phyloP scores from a whole-genome alignment of 2,113 vertebrate species.

The Platycercus adscitus region DNA sequence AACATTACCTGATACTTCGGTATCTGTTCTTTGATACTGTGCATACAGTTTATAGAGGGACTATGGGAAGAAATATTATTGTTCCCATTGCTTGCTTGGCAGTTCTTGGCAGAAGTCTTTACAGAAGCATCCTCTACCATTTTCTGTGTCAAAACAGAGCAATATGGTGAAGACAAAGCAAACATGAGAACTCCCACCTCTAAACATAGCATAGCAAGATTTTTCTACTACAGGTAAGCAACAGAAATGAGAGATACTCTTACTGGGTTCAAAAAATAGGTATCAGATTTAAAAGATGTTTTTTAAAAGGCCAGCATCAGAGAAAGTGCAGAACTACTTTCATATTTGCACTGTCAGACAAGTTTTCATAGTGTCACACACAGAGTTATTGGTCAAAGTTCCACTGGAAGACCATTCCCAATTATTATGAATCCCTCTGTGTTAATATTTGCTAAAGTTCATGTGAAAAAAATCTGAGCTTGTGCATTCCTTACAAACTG shows the following conservation, averaged over 20 bases:
- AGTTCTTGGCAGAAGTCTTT: conserved; percentile 63
- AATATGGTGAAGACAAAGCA: not conserved
- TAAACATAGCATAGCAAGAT: not conserved
- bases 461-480: not conserved
- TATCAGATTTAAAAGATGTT: not conserved
- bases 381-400: not conserved
- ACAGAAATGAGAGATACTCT: not conserved
- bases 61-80: conserved; percentile 42
- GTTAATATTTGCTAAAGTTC: not conserved
- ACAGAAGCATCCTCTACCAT: conserved; percentile 65
- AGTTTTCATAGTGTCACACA: not conserved
- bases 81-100: conserved; percentile 57
- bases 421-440: not conserved
- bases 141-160: conserved; percentile 65
- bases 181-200: not conserved
- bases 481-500: not conserved
- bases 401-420: not conserved
- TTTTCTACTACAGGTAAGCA: not conserved
- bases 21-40: conserved; percentile 68
- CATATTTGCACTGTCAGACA: not conserved
- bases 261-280: not conserved
- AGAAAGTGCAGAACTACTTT: not conserved
- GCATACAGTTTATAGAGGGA: conserved; percentile 31
- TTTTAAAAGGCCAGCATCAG: not conserved
- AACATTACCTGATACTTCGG: conserved; percentile 80